phyloP scores from a whole-genome alignment of 2,797 vertebrate genomes.

The Pygocentrus nattereri region DNA sequence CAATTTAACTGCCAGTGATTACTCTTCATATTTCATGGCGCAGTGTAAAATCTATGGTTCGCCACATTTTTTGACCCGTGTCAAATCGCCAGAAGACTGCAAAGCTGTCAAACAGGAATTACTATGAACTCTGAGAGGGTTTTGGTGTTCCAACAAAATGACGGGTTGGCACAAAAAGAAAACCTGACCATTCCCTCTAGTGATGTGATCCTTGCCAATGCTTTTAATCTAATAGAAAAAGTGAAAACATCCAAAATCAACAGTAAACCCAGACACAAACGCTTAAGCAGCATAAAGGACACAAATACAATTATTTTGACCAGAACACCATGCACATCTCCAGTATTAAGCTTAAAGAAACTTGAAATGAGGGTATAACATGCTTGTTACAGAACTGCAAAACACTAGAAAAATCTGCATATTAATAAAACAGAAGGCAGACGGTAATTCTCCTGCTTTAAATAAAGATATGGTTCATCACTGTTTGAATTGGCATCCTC shows the following conservation, averaged over 20 bases:
- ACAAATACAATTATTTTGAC: neutral
- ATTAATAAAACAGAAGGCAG: neutral
- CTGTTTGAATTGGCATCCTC: slow-evolving; percentile 23
- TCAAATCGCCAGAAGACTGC: slow-evolving; percentile 64
- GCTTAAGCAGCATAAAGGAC: neutral
- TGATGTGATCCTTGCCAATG: neutral
- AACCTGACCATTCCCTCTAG: neutral
- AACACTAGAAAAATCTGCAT: neutral
- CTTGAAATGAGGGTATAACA: neutral
- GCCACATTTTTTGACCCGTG: slow-evolving; percentile 68
- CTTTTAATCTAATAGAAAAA: slow-evolving; percentile 39
- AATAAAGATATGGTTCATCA: slow-evolving; percentile 26
- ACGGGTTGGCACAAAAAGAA: slow-evolving; percentile 29
- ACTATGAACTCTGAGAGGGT: slow-evolving; percentile 23
- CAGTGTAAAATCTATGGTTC: slow-evolving; percentile 74
- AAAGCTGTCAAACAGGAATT: slow-evolving; percentile 8
- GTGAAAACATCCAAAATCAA: slow-evolving; percentile 17
- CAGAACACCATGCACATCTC: neutral
- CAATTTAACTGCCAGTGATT: slow-evolving; percentile 80
- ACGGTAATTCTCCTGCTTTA: slow-evolving; percentile 10
- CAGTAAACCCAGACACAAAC: neutral
- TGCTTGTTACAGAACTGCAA: neutral
- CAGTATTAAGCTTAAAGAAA: neutral
- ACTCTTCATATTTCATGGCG: slow-evolving; percentile 76
- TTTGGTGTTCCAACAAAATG: slow-evolving; percentile 32